A percentile compares a stretch with the other conserved stretches of the same genome.
These are phyloP conservation scores for Euglossa dilemma DNA, from an alignment of 1,140 invertebrate species.

Conservation along the genomic window DNA sequence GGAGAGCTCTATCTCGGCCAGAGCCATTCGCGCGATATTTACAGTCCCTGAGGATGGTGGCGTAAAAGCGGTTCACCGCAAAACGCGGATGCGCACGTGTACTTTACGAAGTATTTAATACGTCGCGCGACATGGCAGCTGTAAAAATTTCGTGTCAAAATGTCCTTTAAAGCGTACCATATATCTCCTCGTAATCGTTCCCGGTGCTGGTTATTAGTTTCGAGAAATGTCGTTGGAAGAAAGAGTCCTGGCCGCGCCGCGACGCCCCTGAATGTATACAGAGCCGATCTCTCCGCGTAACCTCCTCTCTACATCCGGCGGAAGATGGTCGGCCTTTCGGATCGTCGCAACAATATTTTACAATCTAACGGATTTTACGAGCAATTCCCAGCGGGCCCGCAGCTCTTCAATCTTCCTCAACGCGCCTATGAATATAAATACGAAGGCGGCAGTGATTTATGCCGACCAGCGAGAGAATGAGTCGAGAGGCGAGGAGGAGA, in stretches of 20 bases:
- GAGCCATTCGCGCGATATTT: slow-evolving; percentile 29
- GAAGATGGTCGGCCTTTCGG: slow-evolving; percentile 56
- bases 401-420: slow-evolving; percentile 79
- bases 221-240: slow-evolving; percentile 35
- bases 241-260: not conserved
- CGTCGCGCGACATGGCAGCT: slow-evolving; percentile 4
- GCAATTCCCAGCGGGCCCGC: slow-evolving; percentile 69
- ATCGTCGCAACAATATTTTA: slow-evolving; percentile 76
- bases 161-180: slow-evolving; percentile 14
- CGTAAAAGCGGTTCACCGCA: slow-evolving; percentile 52
- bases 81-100: slow-evolving; percentile 19
- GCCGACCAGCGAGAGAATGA: slow-evolving; percentile 50
- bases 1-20: too few species aligned
- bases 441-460: slow-evolving; percentile 77
- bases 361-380: slow-evolving; percentile 77
- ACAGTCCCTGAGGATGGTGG: not conserved
- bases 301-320: slow-evolving; percentile 46
- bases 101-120: slow-evolving; percentile 34
- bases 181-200: slow-evolving; percentile 34
- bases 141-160: slow-evolving; percentile 26
- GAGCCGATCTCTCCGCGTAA: slow-evolving; percentile 26
- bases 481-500: slow-evolving; percentile 30
- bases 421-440: slow-evolving; percentile 79
- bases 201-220: slow-evolving; percentile 33
- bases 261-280: not conserved